Percentiles rank a stretch among this genome's conserved stretches.
Evolutionary conservation across 2,888 invertebrate species (phyloP).

Genomic region (Acrocyrtus sp.): DNA sequence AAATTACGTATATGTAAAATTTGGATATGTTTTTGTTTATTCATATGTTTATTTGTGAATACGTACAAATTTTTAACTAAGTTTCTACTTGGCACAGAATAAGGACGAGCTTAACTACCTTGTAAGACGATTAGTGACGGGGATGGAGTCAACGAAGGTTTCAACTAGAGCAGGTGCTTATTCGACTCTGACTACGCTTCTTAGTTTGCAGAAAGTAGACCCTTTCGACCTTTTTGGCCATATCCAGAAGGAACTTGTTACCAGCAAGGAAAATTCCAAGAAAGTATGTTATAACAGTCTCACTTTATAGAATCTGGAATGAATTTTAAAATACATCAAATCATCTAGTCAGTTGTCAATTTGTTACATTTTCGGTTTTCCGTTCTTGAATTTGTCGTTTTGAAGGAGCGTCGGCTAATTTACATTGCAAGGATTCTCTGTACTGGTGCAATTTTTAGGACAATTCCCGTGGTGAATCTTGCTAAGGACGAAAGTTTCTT

Average conservation of each 20-base stretch:
- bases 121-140: conserved; percentile 30
- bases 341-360: not conserved
- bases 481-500: conserved; percentile 4
- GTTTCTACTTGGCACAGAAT: conserved; percentile 7
- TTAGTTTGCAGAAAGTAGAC: conserved; percentile 14
- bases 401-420: conserved; percentile 38
- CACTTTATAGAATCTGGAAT: not conserved
- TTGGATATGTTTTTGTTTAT: no score
- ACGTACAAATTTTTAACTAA: no score
- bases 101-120: conserved; percentile 34
- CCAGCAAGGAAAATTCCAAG: conserved; percentile 33
- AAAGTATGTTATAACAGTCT: conserved; percentile 13
- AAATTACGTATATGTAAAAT: no score
- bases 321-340: not conserved
- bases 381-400: not conserved
- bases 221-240: conserved; percentile 19
- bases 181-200: conserved; percentile 23
- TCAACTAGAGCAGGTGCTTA: conserved; percentile 35
- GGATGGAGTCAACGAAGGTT: conserved; percentile 31
- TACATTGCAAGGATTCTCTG: conserved; percentile 46
- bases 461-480: not conserved
- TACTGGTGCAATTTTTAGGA: conserved; percentile 22
- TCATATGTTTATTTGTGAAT: no score
- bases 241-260: conserved; percentile 27
- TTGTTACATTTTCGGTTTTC: not conserved